Evolutionary conservation across 2,113 vertebrate genomes (phyloP).

Genomic region (Neogale vison): DNA sequence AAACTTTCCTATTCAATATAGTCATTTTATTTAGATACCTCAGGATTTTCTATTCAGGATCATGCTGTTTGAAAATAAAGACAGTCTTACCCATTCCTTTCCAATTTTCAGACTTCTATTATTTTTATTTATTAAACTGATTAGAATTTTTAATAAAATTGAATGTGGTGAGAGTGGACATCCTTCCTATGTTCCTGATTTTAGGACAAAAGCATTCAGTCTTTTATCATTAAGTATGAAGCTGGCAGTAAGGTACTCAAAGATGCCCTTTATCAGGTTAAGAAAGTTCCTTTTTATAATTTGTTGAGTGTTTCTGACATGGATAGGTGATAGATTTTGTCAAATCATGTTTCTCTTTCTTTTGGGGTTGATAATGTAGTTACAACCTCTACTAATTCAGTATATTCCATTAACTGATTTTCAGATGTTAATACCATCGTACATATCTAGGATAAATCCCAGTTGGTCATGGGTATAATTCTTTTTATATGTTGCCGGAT

Average conservation of each 20-base stretch:
- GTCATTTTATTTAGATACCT: neutral
- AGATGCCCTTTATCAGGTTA: neutral
- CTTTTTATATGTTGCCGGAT: neutral
- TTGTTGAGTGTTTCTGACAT: slow-evolving; percentile 17
- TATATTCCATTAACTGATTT: neutral
- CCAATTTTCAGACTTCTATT: neutral
- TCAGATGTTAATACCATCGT: neutral
- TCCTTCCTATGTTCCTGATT: neutral
- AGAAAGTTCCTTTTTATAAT: neutral
- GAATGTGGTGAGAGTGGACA: neutral
- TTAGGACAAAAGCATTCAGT: neutral
- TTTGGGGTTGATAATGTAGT: neutral
- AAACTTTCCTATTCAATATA: neutral
- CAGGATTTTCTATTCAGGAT: neutral
- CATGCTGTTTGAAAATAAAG: neutral
- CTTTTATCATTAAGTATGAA: neutral
- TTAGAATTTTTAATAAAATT: neutral
- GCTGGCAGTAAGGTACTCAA: neutral
- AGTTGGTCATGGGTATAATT: neutral
- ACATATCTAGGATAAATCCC: neutral
- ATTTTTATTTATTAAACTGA: neutral
- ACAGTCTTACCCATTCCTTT: neutral
- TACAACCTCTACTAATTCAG: neutral
- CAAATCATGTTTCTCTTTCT: neutral
- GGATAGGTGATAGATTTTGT: neutral